Conservation (phyloP, 2,797 vertebrate genomes). For the Corythornis leucogaster region DNA sequence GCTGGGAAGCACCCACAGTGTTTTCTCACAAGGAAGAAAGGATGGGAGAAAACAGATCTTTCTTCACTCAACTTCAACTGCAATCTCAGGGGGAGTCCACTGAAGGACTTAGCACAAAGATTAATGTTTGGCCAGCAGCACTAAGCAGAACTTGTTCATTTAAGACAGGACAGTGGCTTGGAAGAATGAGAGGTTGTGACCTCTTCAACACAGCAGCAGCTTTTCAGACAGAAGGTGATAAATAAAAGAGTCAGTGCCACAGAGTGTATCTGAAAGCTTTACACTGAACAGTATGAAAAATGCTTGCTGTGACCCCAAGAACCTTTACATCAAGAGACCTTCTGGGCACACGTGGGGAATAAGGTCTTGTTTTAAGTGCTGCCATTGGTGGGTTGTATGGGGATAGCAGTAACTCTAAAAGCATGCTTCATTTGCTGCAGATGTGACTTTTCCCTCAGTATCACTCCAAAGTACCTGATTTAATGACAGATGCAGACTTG, state of each 20-base stretch:
- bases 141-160: slow-evolving; percentile 78
- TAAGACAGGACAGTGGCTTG: slow-evolving; percentile 75
- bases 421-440: not conserved
- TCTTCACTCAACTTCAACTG: slow-evolving; percentile 71
- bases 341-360: not conserved
- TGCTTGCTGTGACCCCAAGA: not conserved
- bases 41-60: not conserved
- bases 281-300: slow-evolving; percentile 24
- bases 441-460: not conserved
- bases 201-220: slow-evolving; percentile 75
- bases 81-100: slow-evolving; percentile 47
- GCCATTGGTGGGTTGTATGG: not conserved
- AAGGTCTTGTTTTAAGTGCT: not conserved
- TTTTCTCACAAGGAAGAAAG: not conserved
- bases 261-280: slow-evolving; percentile 35
- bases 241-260: slow-evolving; percentile 75
- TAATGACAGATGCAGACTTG: not conserved
- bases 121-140: slow-evolving; percentile 70
- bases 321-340: not conserved
- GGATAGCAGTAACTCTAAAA: not conserved
- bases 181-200: slow-evolving; percentile 80
- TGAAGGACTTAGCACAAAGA: slow-evolving; percentile 79
- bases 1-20: not conserved
- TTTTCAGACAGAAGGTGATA: slow-evolving; percentile 81
- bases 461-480: not conserved